Base-by-base conservation (phyloP, 2,888 invertebrate species). In the Cataglyphis albicans region DNA sequence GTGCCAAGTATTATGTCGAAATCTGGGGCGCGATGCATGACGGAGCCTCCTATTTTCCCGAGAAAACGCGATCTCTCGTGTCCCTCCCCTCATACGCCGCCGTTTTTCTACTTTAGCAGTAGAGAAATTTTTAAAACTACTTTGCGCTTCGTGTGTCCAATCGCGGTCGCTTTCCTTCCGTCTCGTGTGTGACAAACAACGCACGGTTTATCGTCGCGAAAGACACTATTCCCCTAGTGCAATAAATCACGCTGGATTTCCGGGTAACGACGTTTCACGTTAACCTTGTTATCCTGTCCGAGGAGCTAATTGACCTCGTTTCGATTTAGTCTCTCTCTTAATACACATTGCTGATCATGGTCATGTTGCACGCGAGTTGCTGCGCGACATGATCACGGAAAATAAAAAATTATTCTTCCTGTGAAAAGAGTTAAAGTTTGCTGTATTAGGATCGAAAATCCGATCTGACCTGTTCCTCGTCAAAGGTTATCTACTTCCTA, bases 241-340 rank as follows among this genome's bases (percentile, higher is more conserved):
- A 25, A 80, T 59, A 59, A 80, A 70, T 80, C 70, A 57, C 70
- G 35, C 70, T 52, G 61, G 70, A 68, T 83, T 85, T 85, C 65
- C 80, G 85, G 65, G 44, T 81, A 75, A 83, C 64, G 74, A 74
- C 83, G 74, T 85, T 83, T 68, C 63, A 48, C 68, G 74, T 63
- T 83, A 83, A 80, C 80, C 75, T 85, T 70, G 83, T 85, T 85
- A 85, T 80, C 74, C 80, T 57, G 68, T 68, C 59, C 80, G 67
- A 41, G 48, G 2, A 64, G 61, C 72, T 81, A 81, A 85, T 85
- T 72, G 81, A 76, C 81, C 85, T 81, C 76, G 72, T 84, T 85
- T 84, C 84, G 81, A 83, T 75, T 83, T 83, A n/a, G 52, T 52
- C 7, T 15, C 3, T 44, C 41, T 52, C 52, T 52, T 52, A 52